Percentiles rank a stretch among this genome's conserved stretches.
These are phyloP conservation scores for Automeris io DNA, from an alignment of 2,888 invertebrate species.

Conservation along the genomic window DNA sequence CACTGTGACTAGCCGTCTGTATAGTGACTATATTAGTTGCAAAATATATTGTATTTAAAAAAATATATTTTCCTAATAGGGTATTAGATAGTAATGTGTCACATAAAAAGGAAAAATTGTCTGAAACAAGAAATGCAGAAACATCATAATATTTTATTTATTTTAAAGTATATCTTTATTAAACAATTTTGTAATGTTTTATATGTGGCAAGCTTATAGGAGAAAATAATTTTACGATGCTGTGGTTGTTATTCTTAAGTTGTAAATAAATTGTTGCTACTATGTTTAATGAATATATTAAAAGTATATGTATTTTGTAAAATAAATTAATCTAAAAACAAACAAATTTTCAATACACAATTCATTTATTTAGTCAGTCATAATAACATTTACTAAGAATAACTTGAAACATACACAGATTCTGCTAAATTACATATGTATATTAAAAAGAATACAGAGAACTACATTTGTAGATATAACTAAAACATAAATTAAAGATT, in stretches of 20 bases:
- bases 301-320: too few species aligned
- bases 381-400: constrained; percentile 27
- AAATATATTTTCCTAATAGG: constrained; percentile 33
- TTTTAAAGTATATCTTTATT: not conserved
- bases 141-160: not conserved
- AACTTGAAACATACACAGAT: constrained; percentile 10
- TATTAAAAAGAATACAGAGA: constrained; percentile 37
- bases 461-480: constrained; percentile 39
- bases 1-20: constrained; percentile 59
- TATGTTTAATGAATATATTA: too few species aligned
- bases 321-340: too few species aligned
- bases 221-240: too few species aligned
- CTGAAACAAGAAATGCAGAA: not conserved
- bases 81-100: constrained; percentile 6
- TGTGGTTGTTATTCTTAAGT: too few species aligned
- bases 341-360: constrained; percentile 38
- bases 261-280: too few species aligned
- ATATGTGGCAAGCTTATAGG: too few species aligned
- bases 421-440: constrained; percentile 6
- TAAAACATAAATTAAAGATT: constrained; percentile 66
- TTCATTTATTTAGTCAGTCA: constrained; percentile 58
- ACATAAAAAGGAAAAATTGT: constrained; percentile 4
- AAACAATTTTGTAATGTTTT: too few species aligned
- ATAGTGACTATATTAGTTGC: constrained; percentile 36
- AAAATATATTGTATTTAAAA: constrained; percentile 48